Evolutionary conservation across 1,140 invertebrate species (phyloP), one percentile per base, ranked within the genome.

Genomic region (Dryas iulia): DNA sequence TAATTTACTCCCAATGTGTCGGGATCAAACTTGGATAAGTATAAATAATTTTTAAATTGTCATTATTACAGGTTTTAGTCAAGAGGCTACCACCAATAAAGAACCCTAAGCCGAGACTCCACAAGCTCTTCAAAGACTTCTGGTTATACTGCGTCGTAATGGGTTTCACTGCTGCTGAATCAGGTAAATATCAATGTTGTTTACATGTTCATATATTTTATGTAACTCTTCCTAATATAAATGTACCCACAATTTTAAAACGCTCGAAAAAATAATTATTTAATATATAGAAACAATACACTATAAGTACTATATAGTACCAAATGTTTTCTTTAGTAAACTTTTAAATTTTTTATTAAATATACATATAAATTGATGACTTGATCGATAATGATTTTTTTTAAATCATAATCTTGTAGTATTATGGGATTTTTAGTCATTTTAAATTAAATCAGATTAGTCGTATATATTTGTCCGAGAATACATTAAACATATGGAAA

Each of bases 141-240:
- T 99, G 99, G 99, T 93, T 99, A 8, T 99, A 99, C 86, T 99
- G 98, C 83, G 98, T 99, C n/a, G 97, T 99, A 6, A 98, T 99
- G 96, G 98, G 98, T 23, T 99, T 99, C 87, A 98, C 98, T 1
- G 95, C 96, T 0, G 95, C 96, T 35, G 95, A 96, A 76, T 95
- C 96, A 84, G 95, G 95, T 96, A 79, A 67, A 56, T 81, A 78
- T 65, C 0, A 12, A 24, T 10, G n/a, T 21, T 47, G 24, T n/a
- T 6, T 14, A 56, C 69, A 24, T 59, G 26, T 33, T 14, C 14
- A 57, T 7, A 21, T 47, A 47, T 47, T 10, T 10, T 21, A 47
- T 21, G 54, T 56, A 64, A 73, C 62, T 72, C 71, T 66, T 58
- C 21, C 14, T 73, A 70, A 66, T 3, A 59, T 61, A 63, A 74